A percentile compares a stretch with the other conserved stretches of the same genome.
phyloP scores from a whole-genome alignment of 2,113 vertebrate genomes.

The Istiophorus platypterus region DNA sequence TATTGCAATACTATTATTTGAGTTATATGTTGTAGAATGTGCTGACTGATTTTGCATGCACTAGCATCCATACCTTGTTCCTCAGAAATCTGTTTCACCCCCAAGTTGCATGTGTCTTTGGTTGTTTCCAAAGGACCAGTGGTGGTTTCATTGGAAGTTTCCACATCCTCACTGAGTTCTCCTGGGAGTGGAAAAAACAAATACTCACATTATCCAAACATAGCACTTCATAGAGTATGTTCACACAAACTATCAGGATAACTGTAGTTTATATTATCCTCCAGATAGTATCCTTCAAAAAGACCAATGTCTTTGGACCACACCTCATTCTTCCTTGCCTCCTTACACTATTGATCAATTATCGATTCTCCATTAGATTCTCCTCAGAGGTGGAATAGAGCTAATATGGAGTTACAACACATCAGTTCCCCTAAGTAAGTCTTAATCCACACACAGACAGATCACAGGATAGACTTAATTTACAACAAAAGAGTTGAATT shows the following conservation, averaged over 20 bases:
- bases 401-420: conserved; percentile 79
- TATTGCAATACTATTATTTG: background rate
- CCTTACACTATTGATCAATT: conserved; percentile 80
- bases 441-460: conserved; percentile 67
- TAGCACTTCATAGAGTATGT: conserved; percentile 33
- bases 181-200: conserved; percentile 80
- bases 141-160: conserved; percentile 87
- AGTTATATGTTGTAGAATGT: conserved; percentile 1
- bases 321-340: conserved; percentile 74
- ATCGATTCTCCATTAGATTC: conserved; percentile 87
- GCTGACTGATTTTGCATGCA: background rate
- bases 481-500: conserved; percentile 41
- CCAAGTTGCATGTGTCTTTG: conserved; percentile 88
- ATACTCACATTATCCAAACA: conserved; percentile 56
- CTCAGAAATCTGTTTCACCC: conserved; percentile 86
- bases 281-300: conserved; percentile 62
- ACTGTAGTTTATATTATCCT: conserved; percentile 57
- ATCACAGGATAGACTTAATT: conserved; percentile 55
- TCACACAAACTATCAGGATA: conserved; percentile 44
- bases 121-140: conserved; percentile 89
- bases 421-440: conserved; percentile 70
- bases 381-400: conserved; percentile 80
- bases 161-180: conserved; percentile 90
- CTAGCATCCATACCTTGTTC: conserved; percentile 84
- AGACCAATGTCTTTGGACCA: conserved; percentile 67